These are phyloP conservation scores for Cyanocitta stelleri DNA, from an alignment of 2,113 vertebrate genomes.

Conservation along the genomic window DNA sequence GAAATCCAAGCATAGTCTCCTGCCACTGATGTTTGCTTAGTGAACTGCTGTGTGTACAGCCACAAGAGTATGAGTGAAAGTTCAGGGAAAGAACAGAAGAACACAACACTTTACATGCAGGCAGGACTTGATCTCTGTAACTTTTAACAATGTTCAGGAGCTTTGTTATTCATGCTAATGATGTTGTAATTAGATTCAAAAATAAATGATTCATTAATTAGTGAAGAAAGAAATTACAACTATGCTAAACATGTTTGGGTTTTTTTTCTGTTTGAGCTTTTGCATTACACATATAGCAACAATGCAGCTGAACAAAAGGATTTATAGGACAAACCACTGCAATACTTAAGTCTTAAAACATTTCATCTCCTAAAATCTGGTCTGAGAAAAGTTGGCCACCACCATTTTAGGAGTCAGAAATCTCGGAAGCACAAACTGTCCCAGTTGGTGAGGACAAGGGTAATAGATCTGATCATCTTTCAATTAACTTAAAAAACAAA, in stretches of 20 bases:
- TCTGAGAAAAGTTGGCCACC: neutral
- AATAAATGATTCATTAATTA: neutral
- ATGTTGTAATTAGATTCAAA: neutral
- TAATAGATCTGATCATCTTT: neutral
- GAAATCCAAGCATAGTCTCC: neutral
- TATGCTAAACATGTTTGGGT: neutral
- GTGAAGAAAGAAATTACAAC: neutral
- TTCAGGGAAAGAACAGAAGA: neutral
- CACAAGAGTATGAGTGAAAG: neutral
- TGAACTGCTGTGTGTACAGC: neutral
- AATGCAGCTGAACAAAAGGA: neutral
- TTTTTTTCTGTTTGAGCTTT: neutral
- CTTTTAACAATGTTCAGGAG: neutral
- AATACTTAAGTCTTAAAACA: neutral
- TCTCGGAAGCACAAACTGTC: neutral
- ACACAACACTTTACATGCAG: neutral
- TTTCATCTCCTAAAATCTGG: neutral
- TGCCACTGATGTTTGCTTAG: neutral
- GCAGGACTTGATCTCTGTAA: neutral
- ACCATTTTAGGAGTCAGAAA: neutral
- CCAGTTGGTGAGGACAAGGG: rapidly evolving
- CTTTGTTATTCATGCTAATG: neutral
- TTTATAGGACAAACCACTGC: neutral
- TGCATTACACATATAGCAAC: neutral
- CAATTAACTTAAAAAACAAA: neutral